Base-by-base conservation (phyloP, 2,888 invertebrate species). In the Antheraea yamamai region DNA sequence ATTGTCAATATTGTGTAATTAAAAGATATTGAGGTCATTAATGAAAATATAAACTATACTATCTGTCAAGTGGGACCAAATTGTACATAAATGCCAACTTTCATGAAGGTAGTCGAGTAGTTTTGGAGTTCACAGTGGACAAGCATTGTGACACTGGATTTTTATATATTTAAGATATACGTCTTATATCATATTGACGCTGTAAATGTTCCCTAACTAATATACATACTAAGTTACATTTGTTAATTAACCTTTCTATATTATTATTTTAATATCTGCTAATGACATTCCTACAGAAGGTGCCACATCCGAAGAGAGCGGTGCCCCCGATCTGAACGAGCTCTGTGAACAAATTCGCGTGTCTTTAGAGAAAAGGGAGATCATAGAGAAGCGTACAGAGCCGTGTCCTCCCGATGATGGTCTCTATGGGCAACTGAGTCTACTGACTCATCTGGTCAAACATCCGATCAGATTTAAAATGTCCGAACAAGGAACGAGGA, bases 341-440 rank as follows among this genome's bases (percentile, higher is more conserved):
- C 91, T 98, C 0, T 97, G 97, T 76, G 95, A 96, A 77, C 96
- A 97, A 78, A 96, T 98, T 1, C 96, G 97, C 3, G 95, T 96
- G 47, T 97, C 97, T 0, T 96, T 99, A 35, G 93, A 97, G 20
- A 96, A 96, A 39, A 95, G 99, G 7, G 98, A 98, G 79, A 98
- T 97, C 84, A 95, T 97, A 72, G 99, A 99, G 92, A 96, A 97
- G 12, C 95, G 98, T 0, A 97, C 97, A 78, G 96, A 96, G 72
- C 96, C 96, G 30, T 97, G 97, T 75, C 94, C 97, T 4, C 98
- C 98, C 79, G 99, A 99, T 88, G 98, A 99, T 86, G 98, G 98
- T 0, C 92, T 99, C 12, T 97, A 98, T 76, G 99, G 99, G 0
- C 95, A 99, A 66, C 93, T 99, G 20, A 98, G 97, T 86, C 95